phyloP scores from a whole-genome alignment of 2,113 vertebrate genomes.

The Actenoides hombroni region DNA sequence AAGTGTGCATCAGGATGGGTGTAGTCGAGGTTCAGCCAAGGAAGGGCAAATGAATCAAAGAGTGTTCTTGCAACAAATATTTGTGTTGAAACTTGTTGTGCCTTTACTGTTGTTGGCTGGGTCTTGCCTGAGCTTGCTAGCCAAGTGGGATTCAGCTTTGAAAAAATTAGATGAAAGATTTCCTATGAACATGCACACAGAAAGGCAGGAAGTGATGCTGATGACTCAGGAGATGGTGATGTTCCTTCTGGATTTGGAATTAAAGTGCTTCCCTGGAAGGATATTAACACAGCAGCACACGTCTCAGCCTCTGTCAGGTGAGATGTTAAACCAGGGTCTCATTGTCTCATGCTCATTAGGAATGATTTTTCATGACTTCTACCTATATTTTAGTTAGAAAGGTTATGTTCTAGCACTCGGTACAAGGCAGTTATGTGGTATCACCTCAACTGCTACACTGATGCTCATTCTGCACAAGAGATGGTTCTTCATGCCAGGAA shows the following conservation, averaged over 20 bases:
- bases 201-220: constrained; percentile 44
- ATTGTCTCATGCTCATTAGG: neutral
- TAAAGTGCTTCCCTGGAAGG: constrained; percentile 23
- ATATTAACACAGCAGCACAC: neutral
- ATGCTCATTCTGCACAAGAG: neutral
- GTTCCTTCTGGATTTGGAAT: constrained; percentile 38
- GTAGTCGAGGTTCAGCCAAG: constrained; percentile 35
- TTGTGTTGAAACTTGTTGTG: constrained; percentile 65
- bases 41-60: constrained; percentile 56
- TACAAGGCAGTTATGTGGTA: neutral
- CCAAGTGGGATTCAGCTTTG: constrained; percentile 35
- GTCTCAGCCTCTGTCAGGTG: neutral
- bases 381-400: neutral
- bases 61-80: constrained; percentile 35
- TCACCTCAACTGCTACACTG: neutral
- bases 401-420: neutral
- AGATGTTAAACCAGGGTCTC: neutral
- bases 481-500: neutral
- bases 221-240: constrained; percentile 39
- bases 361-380: neutral
- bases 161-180: constrained; percentile 49
- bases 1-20: constrained; percentile 30
- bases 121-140: constrained; percentile 40
- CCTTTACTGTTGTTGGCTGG: constrained; percentile 38
- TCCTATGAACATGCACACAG: constrained; percentile 34